Conservation (phyloP, 2,797 vertebrate species). For the Arrhamphus sclerolepis region DNA sequence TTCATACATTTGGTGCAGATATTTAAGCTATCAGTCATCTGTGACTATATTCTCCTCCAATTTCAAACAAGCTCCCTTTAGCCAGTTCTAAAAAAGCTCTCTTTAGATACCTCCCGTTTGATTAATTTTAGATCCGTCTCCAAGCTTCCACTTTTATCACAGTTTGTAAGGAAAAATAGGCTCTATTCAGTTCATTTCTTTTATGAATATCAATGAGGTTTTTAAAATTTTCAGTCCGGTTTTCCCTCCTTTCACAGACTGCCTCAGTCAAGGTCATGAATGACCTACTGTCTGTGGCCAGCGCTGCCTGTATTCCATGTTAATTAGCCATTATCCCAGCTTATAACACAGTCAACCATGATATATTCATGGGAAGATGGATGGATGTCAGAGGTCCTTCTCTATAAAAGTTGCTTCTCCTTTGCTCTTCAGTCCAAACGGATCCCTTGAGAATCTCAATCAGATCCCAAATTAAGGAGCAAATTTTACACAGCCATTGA, state of each 20-base stretch:
- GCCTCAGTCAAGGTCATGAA: slow-evolving; percentile 17
- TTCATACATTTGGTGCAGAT: slow-evolving; percentile 4
- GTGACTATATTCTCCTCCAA: neutral
- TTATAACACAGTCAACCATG: slow-evolving; percentile 7
- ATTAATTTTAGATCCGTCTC: slow-evolving; percentile 3
- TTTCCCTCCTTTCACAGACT: slow-evolving; percentile 4
- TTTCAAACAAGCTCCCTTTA: slow-evolving; percentile 5
- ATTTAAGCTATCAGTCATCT: neutral
- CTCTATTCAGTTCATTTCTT: neutral
- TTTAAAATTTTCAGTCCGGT: slow-evolving; percentile 7
- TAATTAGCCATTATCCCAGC: slow-evolving; percentile 5
- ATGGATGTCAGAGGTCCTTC: neutral
- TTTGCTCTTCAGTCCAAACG: neutral
- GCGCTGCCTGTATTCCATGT: slow-evolving; percentile 9
- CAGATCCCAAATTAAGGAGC: too few relatives aligned
- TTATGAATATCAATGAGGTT: slow-evolving; percentile 7
- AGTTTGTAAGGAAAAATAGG: neutral
- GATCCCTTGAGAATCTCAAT: neutral
- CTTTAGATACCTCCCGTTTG: neutral
- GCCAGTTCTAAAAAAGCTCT: neutral
- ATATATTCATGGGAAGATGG: neutral
- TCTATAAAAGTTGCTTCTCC: neutral
- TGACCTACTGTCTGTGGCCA: neutral
- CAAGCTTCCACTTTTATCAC: neutral
- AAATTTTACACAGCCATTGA: neutral